Evolutionary conservation across 2,113 vertebrate genomes (phyloP), one percentile per base, ranked within the genome.

Genomic region (Callorhinus ursinus): DNA sequence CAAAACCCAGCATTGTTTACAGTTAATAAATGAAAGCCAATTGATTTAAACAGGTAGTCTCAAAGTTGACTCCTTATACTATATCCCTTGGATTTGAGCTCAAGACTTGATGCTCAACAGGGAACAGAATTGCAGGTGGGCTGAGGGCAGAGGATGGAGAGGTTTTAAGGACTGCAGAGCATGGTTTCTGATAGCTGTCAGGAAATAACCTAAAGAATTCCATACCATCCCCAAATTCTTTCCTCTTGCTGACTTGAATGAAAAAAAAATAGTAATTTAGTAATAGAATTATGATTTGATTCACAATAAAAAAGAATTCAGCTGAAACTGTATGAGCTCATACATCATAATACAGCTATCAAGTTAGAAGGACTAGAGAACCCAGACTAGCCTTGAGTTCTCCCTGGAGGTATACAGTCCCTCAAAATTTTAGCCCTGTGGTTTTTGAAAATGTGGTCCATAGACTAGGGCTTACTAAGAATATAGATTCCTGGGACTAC

Each of bases 1-100:
- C 33, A 39, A 85, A 93, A 55, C 11, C 49, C n/a, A 95, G 0
- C 4, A 79, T 94, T 95, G 2, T 77, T 97, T 96, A 96, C 61
- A 95, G 39, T 71, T 90, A 24, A 22, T 89, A 84, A 22, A 0
- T 5, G 4, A 80, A 92, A 36, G 3, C 1, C 22, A 95, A 1
- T 10, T n/a, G 7, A 31, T 21, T 55, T 16, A 85, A 82, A 13
- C 5, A 22, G 21, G 15, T 65, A 39, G 46, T 81, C 12, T 19
- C 80, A 12, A 26, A 33, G 61, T 16, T 87, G 67, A 55, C 6
- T 80, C 4, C 11, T 61, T 94, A 46, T 42, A 91, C 11, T 69
- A 24, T 31, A 59, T 24, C 28, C 4, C 21, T 59, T 79, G 7
- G 26, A 76, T 59, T 22, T 83, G 77, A 95, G 59, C 46, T 93